A percentile compares a stretch with the other conserved stretches of the same genome.
Evolutionary conservation across 2,113 vertebrate genomes (phyloP).

Genomic region (Clarias magur): DNA sequence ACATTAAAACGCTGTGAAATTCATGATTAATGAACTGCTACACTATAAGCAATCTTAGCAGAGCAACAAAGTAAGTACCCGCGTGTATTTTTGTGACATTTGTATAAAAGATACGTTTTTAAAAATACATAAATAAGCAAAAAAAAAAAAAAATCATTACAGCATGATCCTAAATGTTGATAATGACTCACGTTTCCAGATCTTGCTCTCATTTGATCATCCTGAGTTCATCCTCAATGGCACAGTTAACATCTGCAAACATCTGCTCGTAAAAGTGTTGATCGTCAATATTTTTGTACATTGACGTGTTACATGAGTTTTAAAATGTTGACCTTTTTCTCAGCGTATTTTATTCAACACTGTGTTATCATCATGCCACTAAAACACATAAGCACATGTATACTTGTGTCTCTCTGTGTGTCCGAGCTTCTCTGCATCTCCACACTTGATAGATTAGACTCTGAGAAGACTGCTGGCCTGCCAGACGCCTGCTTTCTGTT

Average conservation of each 20-base stretch:
- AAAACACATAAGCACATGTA: not conserved
- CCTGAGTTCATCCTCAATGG: not conserved
- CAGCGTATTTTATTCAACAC: no score
- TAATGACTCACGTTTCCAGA: not conserved
- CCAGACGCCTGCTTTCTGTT: conserved; percentile 62
- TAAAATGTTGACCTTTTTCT: not conserved
- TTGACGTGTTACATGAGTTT: not conserved
- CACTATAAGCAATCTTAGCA: not conserved
- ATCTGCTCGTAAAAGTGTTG: not conserved
- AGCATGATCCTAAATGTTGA: not conserved
- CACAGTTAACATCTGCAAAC: not conserved
- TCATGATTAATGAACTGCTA: not conserved
- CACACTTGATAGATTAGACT: conserved; percentile 75
- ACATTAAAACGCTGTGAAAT: not conserved
- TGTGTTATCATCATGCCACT: no score
- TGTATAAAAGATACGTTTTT: not conserved
- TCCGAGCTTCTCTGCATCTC: conserved; percentile 58
- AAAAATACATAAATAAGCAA: not conserved
- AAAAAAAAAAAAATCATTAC: not conserved
- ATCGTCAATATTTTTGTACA: not conserved
- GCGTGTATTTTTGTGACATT: not conserved
- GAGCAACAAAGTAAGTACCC: not conserved
- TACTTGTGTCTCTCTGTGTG: not conserved
- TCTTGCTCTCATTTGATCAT: not conserved
- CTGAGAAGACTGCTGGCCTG: conserved; percentile 46